Evolutionary conservation across 2,888 invertebrate species (phyloP).

Genomic region (Cactoblastis cactorum): DNA sequence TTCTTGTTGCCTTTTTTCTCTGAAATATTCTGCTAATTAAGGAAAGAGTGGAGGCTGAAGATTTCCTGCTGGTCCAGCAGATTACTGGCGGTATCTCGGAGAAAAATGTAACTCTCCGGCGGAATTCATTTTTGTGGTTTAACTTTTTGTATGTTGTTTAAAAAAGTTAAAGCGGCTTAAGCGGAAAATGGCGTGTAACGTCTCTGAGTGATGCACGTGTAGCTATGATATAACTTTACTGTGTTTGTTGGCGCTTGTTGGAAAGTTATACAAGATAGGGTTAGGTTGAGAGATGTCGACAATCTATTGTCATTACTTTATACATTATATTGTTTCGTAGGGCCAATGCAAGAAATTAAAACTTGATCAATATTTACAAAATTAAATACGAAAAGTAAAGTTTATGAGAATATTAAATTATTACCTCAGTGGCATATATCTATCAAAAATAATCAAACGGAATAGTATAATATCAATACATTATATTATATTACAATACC

Average conservation of each 20-base stretch:
- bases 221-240: background rate
- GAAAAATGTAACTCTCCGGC: constrained; percentile 56
- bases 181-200: background rate
- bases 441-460: no score
- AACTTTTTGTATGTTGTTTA: constrained; percentile 45
- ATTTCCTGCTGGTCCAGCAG: constrained; percentile 70
- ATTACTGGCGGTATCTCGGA: constrained; percentile 62
- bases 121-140: constrained; percentile 54
- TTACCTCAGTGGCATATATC: no score
- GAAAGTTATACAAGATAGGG: no score
- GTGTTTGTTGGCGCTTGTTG: background rate
- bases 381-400: no score
- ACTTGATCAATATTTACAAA: no score
- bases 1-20: constrained; percentile 66
- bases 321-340: no score
- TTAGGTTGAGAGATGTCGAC: no score
- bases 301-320: no score
- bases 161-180: constrained; percentile 24
- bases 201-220: background rate
- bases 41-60: constrained; percentile 69
- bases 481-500: no score
- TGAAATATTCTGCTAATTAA: constrained; percentile 75
- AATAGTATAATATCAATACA: no score
- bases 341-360: no score
- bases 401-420: no score